These are phyloP conservation scores for Nasalis larvatus DNA, from an alignment of 2,113 vertebrate genomes.

Conservation along the genomic window DNA sequence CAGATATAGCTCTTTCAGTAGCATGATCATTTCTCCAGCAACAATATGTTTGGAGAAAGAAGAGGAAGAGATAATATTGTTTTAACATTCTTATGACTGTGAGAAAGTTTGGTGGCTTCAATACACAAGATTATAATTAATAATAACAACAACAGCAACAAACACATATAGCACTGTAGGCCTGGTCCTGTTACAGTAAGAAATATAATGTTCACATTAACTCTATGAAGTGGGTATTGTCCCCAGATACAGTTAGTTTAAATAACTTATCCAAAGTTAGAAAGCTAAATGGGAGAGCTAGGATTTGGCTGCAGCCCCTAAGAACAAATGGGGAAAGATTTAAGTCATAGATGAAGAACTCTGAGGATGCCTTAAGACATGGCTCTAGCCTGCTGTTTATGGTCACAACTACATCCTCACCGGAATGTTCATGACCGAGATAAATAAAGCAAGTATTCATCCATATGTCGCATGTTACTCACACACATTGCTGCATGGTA, in stretches of 20 bases:
- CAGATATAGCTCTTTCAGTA: background rate
- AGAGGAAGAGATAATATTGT: background rate
- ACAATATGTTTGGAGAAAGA: constrained; percentile 2
- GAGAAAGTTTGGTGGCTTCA: background rate
- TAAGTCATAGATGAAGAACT: background rate
- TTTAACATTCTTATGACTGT: background rate
- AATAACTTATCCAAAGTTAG: constrained; percentile 7
- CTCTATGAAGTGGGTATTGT: background rate
- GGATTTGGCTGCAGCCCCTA: constrained; percentile 1
- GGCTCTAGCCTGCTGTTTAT: background rate
- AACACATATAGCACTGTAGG: background rate
- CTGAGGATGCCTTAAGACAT: background rate
- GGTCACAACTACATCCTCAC: background rate
- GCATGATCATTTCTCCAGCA: background rate
- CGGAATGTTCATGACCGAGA: background rate
- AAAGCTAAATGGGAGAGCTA: constrained; percentile 21
- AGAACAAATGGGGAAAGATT: constrained; percentile 3
- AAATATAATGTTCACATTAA: background rate
- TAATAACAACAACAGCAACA: background rate
- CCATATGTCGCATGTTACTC: background rate
- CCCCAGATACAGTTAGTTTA: constrained; percentile 29
- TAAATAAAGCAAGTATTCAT: background rate
- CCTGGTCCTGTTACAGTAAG: background rate
- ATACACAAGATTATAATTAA: background rate
- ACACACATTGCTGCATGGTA: background rate